phyloP scores from a whole-genome alignment of 2,888 invertebrate species.

The Leucophenga montana region DNA sequence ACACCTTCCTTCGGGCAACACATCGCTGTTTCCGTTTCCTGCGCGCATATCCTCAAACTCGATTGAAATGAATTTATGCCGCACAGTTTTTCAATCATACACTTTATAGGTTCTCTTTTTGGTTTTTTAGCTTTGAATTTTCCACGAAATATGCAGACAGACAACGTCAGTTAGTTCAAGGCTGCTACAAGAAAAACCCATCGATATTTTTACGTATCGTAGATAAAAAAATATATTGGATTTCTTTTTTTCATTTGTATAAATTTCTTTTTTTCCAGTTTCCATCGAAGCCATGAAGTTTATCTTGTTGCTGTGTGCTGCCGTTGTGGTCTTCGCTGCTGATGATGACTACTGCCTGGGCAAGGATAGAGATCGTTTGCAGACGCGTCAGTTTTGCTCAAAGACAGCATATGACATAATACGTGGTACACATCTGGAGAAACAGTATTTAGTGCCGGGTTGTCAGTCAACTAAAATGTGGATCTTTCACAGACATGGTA shows the following conservation, averaged over 20 bases:
- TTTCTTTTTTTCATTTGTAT: too few relatives aligned
- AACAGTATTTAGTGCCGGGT: conserved; percentile 78
- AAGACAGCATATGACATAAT: conserved; percentile 86
- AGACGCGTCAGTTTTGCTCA: conserved; percentile 77
- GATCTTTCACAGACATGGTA: conserved; percentile 82
- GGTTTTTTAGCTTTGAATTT: neutral
- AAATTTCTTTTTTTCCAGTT: neutral
- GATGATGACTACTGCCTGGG: conserved; percentile 69
- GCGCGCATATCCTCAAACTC: neutral
- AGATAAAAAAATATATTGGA: conserved; percentile 44
- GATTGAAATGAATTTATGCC: conserved; percentile 37
- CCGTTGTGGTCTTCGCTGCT: conserved; percentile 53
- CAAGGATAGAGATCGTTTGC: conserved; percentile 64
- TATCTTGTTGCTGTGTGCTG: conserved; percentile 44
- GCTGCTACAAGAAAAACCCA: conserved; percentile 27
- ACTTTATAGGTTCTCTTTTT: conserved; percentile 20
- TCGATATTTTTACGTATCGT: conserved; percentile 6
- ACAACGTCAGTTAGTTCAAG: conserved; percentile 53
- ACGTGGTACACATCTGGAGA: conserved; percentile 75
- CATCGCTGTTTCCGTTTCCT: conserved; percentile 10
- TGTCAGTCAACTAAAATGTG: conserved; percentile 83
- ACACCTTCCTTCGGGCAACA: conserved; percentile 17
- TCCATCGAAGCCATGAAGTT: conserved; percentile 45
- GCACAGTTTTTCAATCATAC: conserved; percentile 14
- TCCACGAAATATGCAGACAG: neutral